phyloP scores from a whole-genome alignment of 1,140 invertebrate genomes.

The Drosophila simulans region DNA sequence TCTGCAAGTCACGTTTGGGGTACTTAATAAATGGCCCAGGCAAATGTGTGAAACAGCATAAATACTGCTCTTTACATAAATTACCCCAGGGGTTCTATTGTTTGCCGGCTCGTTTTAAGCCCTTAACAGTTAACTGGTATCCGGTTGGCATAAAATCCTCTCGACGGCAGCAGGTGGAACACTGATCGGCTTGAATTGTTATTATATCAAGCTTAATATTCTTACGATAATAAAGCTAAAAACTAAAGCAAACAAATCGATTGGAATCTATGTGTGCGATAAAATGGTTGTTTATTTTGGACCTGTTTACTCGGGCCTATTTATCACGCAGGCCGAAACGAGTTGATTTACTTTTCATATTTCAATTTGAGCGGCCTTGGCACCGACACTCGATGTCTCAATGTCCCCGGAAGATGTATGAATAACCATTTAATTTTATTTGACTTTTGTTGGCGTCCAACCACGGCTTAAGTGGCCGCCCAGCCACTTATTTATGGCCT shows the following conservation, averaged over 20 bases:
- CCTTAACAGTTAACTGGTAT: conserved; percentile 41
- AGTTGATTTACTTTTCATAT: conserved; percentile 43
- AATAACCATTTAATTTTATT: conserved; percentile 62
- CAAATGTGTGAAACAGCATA: conserved; percentile 61
- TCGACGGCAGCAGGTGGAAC: conserved; percentile 27
- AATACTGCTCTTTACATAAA: conserved; percentile 57
- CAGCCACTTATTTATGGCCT: conserved; percentile 46
- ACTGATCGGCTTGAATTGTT: conserved; percentile 32
- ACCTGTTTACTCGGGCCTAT: conserved; percentile 7
- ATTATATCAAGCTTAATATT: conserved; percentile 8
- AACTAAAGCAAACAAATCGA: conserved; percentile 7
- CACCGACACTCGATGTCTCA: conserved; percentile 44
- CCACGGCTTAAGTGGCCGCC: conserved; percentile 47
- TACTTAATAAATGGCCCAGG: conserved; percentile 59
- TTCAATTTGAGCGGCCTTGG: conserved; percentile 37
- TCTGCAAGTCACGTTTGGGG: conserved; percentile 59
- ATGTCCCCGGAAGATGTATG: conserved; percentile 38
- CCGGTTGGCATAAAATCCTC: conserved; percentile 22
- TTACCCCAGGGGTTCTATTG: conserved; percentile 44
- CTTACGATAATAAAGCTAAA: background rate
- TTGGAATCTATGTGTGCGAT: background rate
- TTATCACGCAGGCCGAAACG: conserved; percentile 9
- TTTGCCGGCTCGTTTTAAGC: conserved; percentile 42
- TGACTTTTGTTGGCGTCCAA: conserved; percentile 57
- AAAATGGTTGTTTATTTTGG: background rate